A percentile compares a stretch with the other conserved stretches of the same genome.
These are phyloP conservation scores for Molossus alvarezi DNA, from an alignment of 2,797 vertebrate genomes.

Conservation along the genomic window DNA sequence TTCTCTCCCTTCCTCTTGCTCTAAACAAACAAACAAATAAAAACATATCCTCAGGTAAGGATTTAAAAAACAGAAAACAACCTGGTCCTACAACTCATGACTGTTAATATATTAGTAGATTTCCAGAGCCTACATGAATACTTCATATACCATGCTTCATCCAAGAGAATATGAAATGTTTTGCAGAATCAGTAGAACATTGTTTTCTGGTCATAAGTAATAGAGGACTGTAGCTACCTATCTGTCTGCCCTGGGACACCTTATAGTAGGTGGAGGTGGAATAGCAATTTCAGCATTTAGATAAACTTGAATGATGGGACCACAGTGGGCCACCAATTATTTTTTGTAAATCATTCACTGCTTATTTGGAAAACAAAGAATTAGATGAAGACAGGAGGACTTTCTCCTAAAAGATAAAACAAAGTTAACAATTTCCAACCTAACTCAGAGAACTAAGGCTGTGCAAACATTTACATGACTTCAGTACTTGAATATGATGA, in stretches of 20 bases:
- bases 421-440: neutral
- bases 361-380: neutral
- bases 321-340: neutral
- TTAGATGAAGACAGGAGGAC: neutral
- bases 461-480: neutral
- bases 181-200: neutral
- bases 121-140: neutral
- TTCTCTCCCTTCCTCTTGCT: too few species aligned
- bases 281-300: neutral
- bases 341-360: neutral
- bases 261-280: neutral
- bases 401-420: constrained; percentile 15
- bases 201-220: neutral
- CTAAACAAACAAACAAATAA: too few species aligned
- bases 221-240: neutral
- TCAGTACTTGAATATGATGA: neutral
- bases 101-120: neutral
- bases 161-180: neutral
- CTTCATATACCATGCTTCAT: neutral
- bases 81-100: neutral
- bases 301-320: neutral
- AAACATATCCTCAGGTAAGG: too few species aligned
- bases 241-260: neutral
- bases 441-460: neutral
- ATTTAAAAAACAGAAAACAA: neutral